Evolutionary conservation across 2,113 vertebrate species (phyloP).

Genomic region (Salvelinus sp.): DNA sequence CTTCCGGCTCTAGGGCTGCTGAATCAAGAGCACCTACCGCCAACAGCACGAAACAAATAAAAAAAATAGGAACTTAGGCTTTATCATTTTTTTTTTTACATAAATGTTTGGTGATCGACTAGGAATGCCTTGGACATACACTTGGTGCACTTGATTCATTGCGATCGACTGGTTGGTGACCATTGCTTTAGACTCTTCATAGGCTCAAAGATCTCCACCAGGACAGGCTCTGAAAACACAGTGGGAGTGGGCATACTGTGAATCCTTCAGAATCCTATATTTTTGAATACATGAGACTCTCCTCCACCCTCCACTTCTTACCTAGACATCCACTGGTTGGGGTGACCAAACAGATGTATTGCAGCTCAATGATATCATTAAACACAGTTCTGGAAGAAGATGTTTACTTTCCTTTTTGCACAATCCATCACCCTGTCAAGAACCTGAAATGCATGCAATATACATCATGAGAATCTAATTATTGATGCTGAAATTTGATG

Average conservation of each 20-base stretch:
- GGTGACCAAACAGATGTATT: slow-evolving; percentile 82
- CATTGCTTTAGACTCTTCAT: slow-evolving; percentile 40
- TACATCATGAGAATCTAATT: slow-evolving; percentile 31
- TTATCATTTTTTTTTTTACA: too few species aligned
- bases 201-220: slow-evolving; percentile 75
- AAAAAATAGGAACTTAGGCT: too few species aligned
- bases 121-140: too few species aligned
- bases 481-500: slow-evolving; percentile 33
- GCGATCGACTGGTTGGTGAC: too few species aligned
- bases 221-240: slow-evolving; percentile 64
- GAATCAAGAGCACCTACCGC: too few species aligned
- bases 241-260: neutral
- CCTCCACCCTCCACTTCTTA: slow-evolving; percentile 58
- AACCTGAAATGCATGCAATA: neutral
- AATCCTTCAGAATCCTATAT: neutral
- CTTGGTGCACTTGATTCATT: slow-evolving; percentile 64
- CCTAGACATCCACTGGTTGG: slow-evolving; percentile 71
- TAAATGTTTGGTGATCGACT: too few species aligned
- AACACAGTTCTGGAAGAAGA: slow-evolving; percentile 77
- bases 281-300: neutral
- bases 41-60: too few species aligned
- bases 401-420: slow-evolving; percentile 16
- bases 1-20: too few species aligned
- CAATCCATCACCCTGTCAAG: neutral
- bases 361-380: slow-evolving; percentile 76